Percentiles rank a stretch among this genome's conserved stretches.
These are phyloP conservation scores for Ornithoptera alexandrae DNA, from an alignment of 2,888 invertebrate species.

Conservation along the genomic window DNA sequence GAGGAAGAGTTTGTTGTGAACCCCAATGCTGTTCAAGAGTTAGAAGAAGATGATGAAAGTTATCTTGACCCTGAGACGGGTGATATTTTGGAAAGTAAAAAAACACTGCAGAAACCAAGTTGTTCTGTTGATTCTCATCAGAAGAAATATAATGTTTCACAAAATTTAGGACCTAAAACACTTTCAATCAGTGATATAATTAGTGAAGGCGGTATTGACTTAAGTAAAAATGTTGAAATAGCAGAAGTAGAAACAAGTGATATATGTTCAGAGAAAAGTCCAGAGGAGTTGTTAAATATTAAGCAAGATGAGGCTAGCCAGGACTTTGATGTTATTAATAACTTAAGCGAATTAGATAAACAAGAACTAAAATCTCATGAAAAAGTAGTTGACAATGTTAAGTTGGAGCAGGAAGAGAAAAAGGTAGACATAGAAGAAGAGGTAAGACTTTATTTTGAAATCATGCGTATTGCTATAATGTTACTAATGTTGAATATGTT, in stretches of 20 bases:
- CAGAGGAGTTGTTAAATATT: slow-evolving; percentile 65
- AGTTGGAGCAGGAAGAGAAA: slow-evolving; percentile 46
- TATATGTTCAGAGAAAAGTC: slow-evolving; percentile 65
- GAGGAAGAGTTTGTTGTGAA: slow-evolving; percentile 75
- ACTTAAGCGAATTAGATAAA: slow-evolving; percentile 82
- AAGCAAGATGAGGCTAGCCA: slow-evolving; percentile 64
- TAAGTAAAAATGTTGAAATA: slow-evolving; percentile 73
- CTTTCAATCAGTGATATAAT: slow-evolving; percentile 76
- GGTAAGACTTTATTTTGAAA: slow-evolving; percentile 40
- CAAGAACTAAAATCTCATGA: slow-evolving; percentile 70
- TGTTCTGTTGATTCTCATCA: slow-evolving; percentile 30
- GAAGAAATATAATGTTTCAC: slow-evolving; percentile 26
- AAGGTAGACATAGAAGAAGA: slow-evolving; percentile 70
- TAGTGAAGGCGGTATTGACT: slow-evolving; percentile 70
- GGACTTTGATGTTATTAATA: slow-evolving; percentile 82
- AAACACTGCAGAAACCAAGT: slow-evolving; percentile 38
- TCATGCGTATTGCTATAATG: no score
- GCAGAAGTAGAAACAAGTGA: slow-evolving; percentile 72
- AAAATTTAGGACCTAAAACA: slow-evolving; percentile 58
- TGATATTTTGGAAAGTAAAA: slow-evolving; percentile 63
- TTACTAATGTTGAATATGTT: no score
- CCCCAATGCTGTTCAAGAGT: slow-evolving; percentile 68
- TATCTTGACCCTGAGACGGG: slow-evolving; percentile 77
- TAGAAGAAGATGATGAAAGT: slow-evolving; percentile 72
- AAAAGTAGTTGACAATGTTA: slow-evolving; percentile 51